These are phyloP conservation scores for Budorcas taxicolor DNA, from an alignment of 2,113 vertebrate species.

Conservation along the genomic window DNA sequence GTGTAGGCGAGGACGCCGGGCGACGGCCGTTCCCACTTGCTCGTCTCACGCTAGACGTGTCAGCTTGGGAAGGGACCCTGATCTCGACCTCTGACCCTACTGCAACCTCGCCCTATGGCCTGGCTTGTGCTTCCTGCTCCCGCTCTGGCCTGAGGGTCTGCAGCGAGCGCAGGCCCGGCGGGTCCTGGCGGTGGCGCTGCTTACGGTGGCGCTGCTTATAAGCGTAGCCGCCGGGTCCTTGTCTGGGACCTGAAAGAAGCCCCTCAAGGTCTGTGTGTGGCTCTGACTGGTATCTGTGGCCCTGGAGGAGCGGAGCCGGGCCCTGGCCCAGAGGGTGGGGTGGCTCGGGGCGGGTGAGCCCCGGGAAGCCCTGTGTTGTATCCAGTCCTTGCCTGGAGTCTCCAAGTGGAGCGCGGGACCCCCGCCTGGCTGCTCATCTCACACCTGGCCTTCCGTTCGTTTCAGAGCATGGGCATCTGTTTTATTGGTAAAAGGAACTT, in stretches of 20 bases:
- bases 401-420: not conserved
- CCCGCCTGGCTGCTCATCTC: fast-evolving
- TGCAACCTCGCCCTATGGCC: fast-evolving
- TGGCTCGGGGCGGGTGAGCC: not conserved
- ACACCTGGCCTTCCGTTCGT: not conserved
- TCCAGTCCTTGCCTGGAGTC: not conserved
- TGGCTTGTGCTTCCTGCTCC: not conserved
- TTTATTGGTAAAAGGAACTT: constrained; percentile 96
- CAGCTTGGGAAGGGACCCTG: fast-evolving
- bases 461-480: constrained; percentile 98
- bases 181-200: not conserved
- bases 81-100: not conserved
- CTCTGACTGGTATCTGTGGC: not conserved
- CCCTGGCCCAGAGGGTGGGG: not conserved
- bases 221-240: fast-evolving
- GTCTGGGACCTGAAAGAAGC: not conserved
- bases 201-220: not conserved
- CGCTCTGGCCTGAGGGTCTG: not conserved
- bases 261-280: fast-evolving
- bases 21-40: fast-evolving
- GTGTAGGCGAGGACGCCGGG: fast-evolving
- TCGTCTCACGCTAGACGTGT: fast-evolving
- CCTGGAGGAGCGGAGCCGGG: not conserved
- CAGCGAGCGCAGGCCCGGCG: fast-evolving
- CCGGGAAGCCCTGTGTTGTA: fast-evolving